phyloP scores from a whole-genome alignment of 2,888 invertebrate genomes.

The Lamellibrachia satsuma region DNA sequence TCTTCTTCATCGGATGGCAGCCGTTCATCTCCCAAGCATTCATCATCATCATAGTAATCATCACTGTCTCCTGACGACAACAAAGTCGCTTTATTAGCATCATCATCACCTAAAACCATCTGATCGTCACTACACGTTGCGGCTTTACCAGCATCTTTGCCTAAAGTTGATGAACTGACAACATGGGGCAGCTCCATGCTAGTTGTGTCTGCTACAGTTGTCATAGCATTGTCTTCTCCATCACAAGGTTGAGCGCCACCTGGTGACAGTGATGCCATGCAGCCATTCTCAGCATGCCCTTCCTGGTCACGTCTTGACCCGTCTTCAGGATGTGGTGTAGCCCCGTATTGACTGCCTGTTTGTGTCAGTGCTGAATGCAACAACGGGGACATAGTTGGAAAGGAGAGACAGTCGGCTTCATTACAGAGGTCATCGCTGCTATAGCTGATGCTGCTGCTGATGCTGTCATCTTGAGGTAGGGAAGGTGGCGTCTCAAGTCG shows the following conservation, averaged over 20 bases:
- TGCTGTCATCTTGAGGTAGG: not conserved
- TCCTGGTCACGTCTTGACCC: not conserved
- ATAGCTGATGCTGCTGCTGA: not conserved
- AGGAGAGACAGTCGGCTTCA: constrained; percentile 10
- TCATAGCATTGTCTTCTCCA: not conserved
- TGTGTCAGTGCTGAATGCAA: not conserved
- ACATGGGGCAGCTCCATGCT: not conserved
- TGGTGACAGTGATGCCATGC: not conserved
- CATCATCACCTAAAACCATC: constrained; percentile 31
- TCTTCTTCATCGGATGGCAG: constrained; percentile 26
- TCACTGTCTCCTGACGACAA: constrained; percentile 22
- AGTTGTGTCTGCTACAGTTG: not conserved
- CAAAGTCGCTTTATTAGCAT: constrained; percentile 17
- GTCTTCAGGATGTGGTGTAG: not conserved
- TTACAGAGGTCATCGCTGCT: not conserved
- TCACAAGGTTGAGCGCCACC: not conserved
- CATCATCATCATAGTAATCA: constrained; percentile 26
- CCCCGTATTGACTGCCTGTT: not conserved
- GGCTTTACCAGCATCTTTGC: not conserved
- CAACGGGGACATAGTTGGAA: not conserved
- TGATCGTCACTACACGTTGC: not conserved
- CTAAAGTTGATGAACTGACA: not conserved
- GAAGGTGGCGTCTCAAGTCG: not conserved
- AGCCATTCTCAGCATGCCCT: not conserved
- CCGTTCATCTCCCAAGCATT: constrained; percentile 24